A percentile compares a stretch with the other conserved stretches of the same genome.
phyloP scores from a whole-genome alignment of 1,140 invertebrate genomes.

The Helicoverpa zea region DNA sequence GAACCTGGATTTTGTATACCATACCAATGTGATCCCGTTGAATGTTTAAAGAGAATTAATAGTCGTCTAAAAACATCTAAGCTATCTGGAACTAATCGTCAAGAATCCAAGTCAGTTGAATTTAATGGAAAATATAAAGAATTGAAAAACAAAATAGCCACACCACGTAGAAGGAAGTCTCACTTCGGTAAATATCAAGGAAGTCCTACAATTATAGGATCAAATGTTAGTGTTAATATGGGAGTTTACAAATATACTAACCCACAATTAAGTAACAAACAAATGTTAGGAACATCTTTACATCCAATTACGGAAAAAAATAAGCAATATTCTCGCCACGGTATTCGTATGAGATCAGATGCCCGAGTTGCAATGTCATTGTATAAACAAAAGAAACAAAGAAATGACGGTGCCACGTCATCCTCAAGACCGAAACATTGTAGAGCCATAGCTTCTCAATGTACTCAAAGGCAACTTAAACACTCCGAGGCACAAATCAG shows the following conservation, averaged over 20 bases:
- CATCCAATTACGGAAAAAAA: not conserved
- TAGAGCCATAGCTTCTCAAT: no score
- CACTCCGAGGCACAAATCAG: no score
- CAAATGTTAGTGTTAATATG: not conserved
- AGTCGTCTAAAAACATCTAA: not conserved
- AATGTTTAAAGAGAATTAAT: conserved; percentile 38
- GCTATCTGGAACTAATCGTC: not conserved
- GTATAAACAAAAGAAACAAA: no score
- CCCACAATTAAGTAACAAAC: not conserved
- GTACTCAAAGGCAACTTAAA: no score
- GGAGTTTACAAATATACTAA: conserved; percentile 1
- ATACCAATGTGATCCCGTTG: conserved; percentile 50
- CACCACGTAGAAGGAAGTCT: not conserved
- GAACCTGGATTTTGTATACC: conserved; percentile 46
- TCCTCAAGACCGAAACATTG: no score
- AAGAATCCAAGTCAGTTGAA: not conserved
- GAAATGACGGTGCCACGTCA: no score
- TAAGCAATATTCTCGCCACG: not conserved
- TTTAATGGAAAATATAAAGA: conserved; percentile 1
- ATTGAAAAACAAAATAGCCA: not conserved
- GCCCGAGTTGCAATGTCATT: not conserved
- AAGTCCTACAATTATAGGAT: not conserved
- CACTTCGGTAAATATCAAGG: not conserved
- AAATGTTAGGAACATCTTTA: no score
- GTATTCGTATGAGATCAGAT: not conserved